Base-by-base conservation (phyloP, 2,113 vertebrate genomes). In the Perca flavescens region DNA sequence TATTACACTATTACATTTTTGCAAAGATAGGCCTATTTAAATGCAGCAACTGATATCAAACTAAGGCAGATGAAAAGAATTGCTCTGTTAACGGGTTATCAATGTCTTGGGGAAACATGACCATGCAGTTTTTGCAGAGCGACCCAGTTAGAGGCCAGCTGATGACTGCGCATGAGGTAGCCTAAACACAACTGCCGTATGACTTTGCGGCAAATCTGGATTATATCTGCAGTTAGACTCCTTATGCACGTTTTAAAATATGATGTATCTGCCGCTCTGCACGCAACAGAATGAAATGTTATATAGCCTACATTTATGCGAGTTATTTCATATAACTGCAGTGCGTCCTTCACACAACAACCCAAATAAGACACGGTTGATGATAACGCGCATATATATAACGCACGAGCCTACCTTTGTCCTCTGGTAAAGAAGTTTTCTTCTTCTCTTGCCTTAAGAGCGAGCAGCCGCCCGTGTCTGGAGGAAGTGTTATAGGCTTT, bases 131-230 rank as follows among this genome's bases (percentile, higher is more conserved):
- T 90, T 65, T 74, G 65, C 77, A 76, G 52, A 61, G 72, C 68
- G 90, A 87, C 84, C 75, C 79, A 87, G 77, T 83, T 88, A 21
- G 31, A 80, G 67, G 52, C 71, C 89, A 84, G 79, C 85, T 81
- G 84, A 82, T 84, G 76, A 83, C 79, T 92, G 88, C 91, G 89
- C 88, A 91, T 1, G 58, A 88, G 21, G 72, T 85, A 87, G 88
- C 88, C 65, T 34, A 34, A 34, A 86, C 64, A 68, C 34, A 87
- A 62, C 58, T 71, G 77, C 34, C 49, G 75, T 57, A 75, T 83
- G 87, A 91, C 91, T 92, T 91, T 95, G 93, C 91, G 84, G 88
- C 86, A 94, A 63, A 86, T 50, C 54, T 75, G 47, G 47, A 67
- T n/a, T 46, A 62, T 62, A 52, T 28, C 65, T 50, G 67, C 86